Base-by-base conservation (phyloP, 2,888 invertebrate genomes). In the Agrotis ipsilon region DNA sequence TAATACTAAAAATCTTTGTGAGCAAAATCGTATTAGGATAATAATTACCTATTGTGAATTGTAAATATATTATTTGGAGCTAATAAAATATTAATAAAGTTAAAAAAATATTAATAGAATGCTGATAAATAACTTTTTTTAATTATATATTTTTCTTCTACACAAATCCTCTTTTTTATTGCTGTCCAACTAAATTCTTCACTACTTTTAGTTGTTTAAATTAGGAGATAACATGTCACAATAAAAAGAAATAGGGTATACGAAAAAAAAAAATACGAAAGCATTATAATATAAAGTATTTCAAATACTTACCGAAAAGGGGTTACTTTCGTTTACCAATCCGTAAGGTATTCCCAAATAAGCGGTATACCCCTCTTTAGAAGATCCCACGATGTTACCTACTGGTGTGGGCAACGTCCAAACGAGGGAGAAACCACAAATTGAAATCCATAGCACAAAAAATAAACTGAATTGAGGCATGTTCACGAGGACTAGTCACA, bases 271-370 rank as follows among this genome's bases (percentile, higher is more conserved):
- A 19, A 11, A 5, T 11, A 11, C 19, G 27, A 32, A 32, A 3
- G 2, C 27, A 61, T 9, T 32, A 2, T 39, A 9, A 39, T 11
- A 39, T 11, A n/a, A n/a, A n/a, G n/a, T 39, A 39, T 4, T 43
- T 43, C 51, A 0, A 51, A 72, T 18, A 5, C 80, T 80, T 52
- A 82, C 80, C 58, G 70, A 79, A 69, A 80, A 80, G 0, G 79
- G 74, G 54, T 80, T 78, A 1, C 64, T 58, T 14, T 61, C 68
- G 27, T 80, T 65, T 4, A 82, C 48, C 16, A 67, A 64, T 13
- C 66, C 82, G 18, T 79, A 80, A 1, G 80, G 82, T 18, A 80
- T 45, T 6, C 80, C 82, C 32, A 79, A 62, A 11, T 66, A 80
- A 55, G 65, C 51, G 0, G 43, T 57, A 51, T 66, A 82, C 2